phyloP scores from a whole-genome alignment of 2,113 vertebrate genomes.

The Perognathus longimembris region DNA sequence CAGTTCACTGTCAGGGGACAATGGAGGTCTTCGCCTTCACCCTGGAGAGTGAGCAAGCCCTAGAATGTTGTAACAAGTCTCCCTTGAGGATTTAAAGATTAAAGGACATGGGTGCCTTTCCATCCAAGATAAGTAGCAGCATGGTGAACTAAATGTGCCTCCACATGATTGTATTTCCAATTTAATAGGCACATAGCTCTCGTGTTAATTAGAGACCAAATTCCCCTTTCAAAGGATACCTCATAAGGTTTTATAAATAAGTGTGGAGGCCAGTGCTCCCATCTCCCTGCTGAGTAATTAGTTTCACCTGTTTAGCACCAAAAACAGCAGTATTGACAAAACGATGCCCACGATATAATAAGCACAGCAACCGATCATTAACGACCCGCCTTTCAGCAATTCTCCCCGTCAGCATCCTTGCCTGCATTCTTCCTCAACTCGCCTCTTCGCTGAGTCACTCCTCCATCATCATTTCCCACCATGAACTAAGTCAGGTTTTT shows the following conservation, averaged over 20 bases:
- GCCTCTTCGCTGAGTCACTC: neutral
- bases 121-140: conserved; percentile 56
- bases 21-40: too few relatives aligned
- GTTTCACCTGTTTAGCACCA: conserved; percentile 57
- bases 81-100: neutral
- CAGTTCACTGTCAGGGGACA: fast-evolving
- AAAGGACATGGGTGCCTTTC: conserved; percentile 39
- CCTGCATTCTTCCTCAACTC: neutral
- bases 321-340: conserved; percentile 63
- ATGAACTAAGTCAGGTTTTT: neutral
- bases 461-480: neutral
- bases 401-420: neutral
- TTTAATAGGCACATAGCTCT: conserved; percentile 65
- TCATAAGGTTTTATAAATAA: conserved; percentile 73
- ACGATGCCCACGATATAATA: conserved; percentile 51
- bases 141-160: conserved; percentile 63
- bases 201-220: conserved; percentile 78
- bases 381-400: neutral
- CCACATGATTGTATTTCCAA: conserved; percentile 74
- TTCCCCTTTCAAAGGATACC: conserved; percentile 74
- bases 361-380: neutral
- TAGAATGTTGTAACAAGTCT: neutral
- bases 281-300: conserved; percentile 58
- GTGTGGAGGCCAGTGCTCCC: conserved; percentile 32
- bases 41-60: neutral